Base-by-base conservation (phyloP, 2,888 invertebrate species). In the Apamea monoglypha region DNA sequence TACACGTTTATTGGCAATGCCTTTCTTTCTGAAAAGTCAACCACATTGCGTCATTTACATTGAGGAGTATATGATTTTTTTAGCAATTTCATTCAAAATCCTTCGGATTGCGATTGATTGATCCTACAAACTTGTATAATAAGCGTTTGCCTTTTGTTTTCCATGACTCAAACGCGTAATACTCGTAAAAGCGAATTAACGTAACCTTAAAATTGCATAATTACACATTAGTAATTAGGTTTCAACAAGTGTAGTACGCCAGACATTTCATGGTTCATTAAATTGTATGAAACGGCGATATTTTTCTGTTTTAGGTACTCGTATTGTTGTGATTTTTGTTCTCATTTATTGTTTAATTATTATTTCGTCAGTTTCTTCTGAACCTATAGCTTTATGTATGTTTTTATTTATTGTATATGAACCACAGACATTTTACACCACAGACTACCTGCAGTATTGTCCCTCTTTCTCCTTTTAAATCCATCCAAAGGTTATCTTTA, bases 221-320 rank as follows among this genome's bases (percentile, higher is more conserved):
- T 78, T 59, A 75, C 72, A 64, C 64, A 63, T 73, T 64, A 36
- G 82, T 75, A 84, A 82, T 82, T 44, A 78, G 32, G 56, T 75
- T 82, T 59, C 29, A 68, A 78, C 63, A 36, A 82, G 73, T 73
- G 74, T 73, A 56, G 63, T 69, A 56, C 47, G 73, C 36, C 47
- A 82, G 74, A 84, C 74, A 77, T 77, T 81, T 82, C 82, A 85
- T 75, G 86, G 78, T 77, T 73, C 50, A 73, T 85, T 85, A 73
- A 47, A 47, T 50, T 29, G 36, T 44, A 29, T 82, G 40, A 50
- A 67, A 70, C 50, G 56, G 66, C 7, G 66, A 78, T 50, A 63
- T 82, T 78, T 75, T 74, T 82, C 21, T 53, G 66, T 61, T 56
- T 18, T 29, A n/a, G n/a, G n/a, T n/a, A 40, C 21, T 50, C 1